Conservation (phyloP, 92 coral and sea anemone genomes). For the Phenganax marumi region DNA sequence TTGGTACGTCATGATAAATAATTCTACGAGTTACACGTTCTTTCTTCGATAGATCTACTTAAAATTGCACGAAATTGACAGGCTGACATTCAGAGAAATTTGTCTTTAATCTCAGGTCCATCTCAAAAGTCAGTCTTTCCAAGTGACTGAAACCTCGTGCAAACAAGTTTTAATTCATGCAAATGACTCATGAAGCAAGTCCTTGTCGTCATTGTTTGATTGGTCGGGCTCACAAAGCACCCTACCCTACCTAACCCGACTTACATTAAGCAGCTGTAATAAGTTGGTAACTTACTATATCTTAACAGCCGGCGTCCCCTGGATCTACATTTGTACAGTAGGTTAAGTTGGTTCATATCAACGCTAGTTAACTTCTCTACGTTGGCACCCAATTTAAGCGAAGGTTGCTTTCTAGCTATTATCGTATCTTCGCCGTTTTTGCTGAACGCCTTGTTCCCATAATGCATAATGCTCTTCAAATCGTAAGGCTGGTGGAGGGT, state of each 20-base stretch:
- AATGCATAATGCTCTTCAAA: constrained; percentile 37
- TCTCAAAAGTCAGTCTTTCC: too few relatives aligned
- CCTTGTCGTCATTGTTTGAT: too few relatives aligned
- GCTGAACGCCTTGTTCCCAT: constrained; percentile 34
- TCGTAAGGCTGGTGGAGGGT: constrained; percentile 43
- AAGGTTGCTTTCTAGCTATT: not conserved
- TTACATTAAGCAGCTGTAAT: not conserved
- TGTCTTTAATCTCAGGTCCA: too few relatives aligned
- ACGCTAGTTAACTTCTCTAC: constrained; percentile 10
- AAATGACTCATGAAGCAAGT: too few relatives aligned
- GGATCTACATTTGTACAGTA: constrained; percentile 8
- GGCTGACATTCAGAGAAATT: too few relatives aligned
- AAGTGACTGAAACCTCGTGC: too few relatives aligned
- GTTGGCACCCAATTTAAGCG: constrained; percentile 3
- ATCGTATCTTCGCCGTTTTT: constrained; percentile 39
- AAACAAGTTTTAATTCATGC: too few relatives aligned
- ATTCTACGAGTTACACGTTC: too few relatives aligned
- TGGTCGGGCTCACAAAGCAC: too few relatives aligned
- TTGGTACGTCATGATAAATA: too few relatives aligned
- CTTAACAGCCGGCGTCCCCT: not conserved
- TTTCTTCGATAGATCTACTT: too few relatives aligned
- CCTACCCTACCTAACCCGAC: not conserved
- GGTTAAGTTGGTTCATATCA: constrained; percentile 28
- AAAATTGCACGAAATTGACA: too few relatives aligned
- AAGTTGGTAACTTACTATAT: constrained; percentile 1